Conservation (phyloP, 2,113 vertebrate genomes). For the Noctilio leporinus region DNA sequence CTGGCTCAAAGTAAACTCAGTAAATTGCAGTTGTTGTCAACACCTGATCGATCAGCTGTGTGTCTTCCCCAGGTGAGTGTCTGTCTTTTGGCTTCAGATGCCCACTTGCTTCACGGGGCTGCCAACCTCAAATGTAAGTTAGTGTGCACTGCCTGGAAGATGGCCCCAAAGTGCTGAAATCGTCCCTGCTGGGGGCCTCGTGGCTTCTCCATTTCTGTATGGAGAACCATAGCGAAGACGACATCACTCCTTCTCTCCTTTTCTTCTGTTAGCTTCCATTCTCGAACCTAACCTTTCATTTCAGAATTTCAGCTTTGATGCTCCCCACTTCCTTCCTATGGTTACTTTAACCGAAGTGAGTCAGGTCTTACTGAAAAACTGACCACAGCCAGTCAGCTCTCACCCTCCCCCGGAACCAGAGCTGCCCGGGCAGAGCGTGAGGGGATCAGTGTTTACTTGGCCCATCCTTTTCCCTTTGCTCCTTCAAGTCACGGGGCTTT, state of each 20-base stretch:
- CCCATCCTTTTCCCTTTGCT: neutral
- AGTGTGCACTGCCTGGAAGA: neutral
- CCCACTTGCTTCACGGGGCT: neutral
- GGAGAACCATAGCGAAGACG: neutral
- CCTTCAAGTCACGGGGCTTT: conserved; percentile 1
- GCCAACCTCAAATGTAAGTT: no score
- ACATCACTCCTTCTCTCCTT: neutral
- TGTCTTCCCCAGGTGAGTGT: neutral
- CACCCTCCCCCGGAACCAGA: neutral
- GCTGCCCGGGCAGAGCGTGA: neutral
- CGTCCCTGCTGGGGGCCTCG: neutral
- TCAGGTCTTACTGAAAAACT: conserved; percentile 78
- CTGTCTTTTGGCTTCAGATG: neutral
- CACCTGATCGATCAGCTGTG: neutral
- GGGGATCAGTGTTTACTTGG: neutral
- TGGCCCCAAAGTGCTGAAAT: neutral
- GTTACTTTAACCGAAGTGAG: conserved; percentile 69
- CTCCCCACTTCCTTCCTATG: conserved; percentile 76
- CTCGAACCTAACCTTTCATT: conserved; percentile 58
- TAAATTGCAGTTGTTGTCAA: neutral
- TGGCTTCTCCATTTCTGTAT: neutral
- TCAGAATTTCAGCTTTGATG: conserved; percentile 64
- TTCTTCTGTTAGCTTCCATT: neutral
- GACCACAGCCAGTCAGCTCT: conserved; percentile 58
- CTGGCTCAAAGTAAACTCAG: neutral